Base-by-base conservation (phyloP, 2,888 invertebrate genomes). In the Chloromyia formosa region DNA sequence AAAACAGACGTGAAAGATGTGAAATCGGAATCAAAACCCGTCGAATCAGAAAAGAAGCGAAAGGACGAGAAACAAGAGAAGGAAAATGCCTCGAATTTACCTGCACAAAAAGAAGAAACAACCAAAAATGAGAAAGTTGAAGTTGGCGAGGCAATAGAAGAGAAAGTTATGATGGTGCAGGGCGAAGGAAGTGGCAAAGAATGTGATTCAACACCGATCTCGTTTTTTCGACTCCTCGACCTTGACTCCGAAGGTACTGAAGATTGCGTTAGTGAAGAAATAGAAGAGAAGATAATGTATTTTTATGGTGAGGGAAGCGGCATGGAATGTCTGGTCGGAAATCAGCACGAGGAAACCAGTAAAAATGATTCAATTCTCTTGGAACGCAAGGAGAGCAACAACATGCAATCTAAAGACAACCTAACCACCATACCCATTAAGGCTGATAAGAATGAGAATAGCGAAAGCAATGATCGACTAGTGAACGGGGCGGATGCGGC, bases 301-400 rank as follows among this genome's bases (percentile, higher is more conserved):
- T 87, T 94, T 81, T 88, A 87, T 79, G 94, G 93, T 0, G 90
- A 90, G 80, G 95, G 94, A 54, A 88, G 84, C 79, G 95, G 94
- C 3, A 86, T 83, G 20, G 91, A 92, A 35, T 93, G 92, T 82
- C 87, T 91, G 75, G 92, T 92, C 3, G 94, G 94, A 1, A 94
- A 94, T 84, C 89, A 87, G 56, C 79, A 80, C 1, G 83, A 82
- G 49, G 27, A 78, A 3, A 79, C 77, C 27, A 81, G 82, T 27
- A 54, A 66, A 68, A 40, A 22, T 12, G 64, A 42, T 14, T 18
- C 64, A 1, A 12, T 66, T 12, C 12, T 66, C 27, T 18, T 58
- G 20, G 53, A 49, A 45, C 49, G 49, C 9, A 27, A 35, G 22
- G 49, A 66, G 73, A 75, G 53, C 16, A 40, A 40, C 4, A 16